Evolutionary conservation across 2,888 invertebrate species (phyloP), one percentile per base, ranked within the genome.

Genomic region (Lacanobia wlatinum): DNA sequence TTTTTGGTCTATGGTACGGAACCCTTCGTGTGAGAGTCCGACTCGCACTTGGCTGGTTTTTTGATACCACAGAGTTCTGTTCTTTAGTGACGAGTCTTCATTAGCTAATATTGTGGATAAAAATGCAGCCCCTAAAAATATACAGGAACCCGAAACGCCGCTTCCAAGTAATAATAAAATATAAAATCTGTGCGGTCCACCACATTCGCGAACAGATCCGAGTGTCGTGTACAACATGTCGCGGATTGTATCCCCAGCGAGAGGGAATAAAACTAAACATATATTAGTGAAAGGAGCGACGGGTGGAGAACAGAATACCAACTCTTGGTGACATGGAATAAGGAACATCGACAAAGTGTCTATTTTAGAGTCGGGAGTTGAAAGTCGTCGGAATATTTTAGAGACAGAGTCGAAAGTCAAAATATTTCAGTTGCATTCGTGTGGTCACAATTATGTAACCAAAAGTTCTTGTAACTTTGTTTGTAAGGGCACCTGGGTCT

Each of bases 191-290:
- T 65, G 58, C 40, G 10, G 56, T 64, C 67, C 60, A 14, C 48
- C 34, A 61, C 50, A 61, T 70, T 72, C 69, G 53, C 59, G 60
- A 67, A 78, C 68, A 83, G 81, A 83, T 78, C 79, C 79, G 68
- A 64, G 82, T 71, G 73, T 64, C 66, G 78, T 82, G 78, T 80
- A 72, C 76, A 84, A 78, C 79, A 70, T 78, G 76, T 73, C 60
- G 62, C 38, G 23, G 55, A 50, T 40, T 64, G 73, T 65, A 66
- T 63, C 73, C 74, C 74, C 23, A 61, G 72, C 46, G 76, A 53
- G 56, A 60, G 43, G 60, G 53, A 74, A 87, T 87, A 83, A 82
- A 84, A 84, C 76, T 80, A 81, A 84, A 77, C 78, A 83, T 82
- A 85, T 82, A 69, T 77, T 70, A 10, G 28, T 61, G 59, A 73